These are phyloP conservation scores for Camponotus vicinus DNA, from an alignment of 1,140 invertebrate species.

Conservation along the genomic window DNA sequence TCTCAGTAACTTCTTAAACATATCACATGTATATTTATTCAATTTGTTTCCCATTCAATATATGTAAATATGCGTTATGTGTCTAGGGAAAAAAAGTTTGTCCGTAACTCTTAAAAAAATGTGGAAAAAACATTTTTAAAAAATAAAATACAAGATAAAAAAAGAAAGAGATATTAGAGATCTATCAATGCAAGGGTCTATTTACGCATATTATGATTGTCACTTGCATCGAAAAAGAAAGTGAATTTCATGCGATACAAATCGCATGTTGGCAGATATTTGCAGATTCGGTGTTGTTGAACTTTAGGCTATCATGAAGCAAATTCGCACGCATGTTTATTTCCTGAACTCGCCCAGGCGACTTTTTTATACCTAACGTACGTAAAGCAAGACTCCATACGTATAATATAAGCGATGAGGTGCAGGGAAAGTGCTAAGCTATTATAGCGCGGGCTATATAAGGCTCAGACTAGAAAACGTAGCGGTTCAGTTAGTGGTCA, in stretches of 20 bases:
- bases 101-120: neutral
- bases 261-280: neutral
- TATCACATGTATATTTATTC: too few relatives aligned
- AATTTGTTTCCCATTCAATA: too few relatives aligned
- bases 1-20: too few relatives aligned
- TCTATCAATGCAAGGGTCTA: neutral
- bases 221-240: constrained; percentile 7
- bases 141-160: neutral
- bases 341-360: constrained; percentile 59
- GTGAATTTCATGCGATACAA: neutral
- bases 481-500: constrained; percentile 85
- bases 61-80: neutral
- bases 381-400: constrained; percentile 63
- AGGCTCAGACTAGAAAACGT: constrained; percentile 82
- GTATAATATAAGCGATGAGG: constrained; percentile 80
- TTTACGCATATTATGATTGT: neutral
- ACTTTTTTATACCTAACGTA: constrained; percentile 65
- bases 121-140: neutral
- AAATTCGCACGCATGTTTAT: constrained; percentile 17
- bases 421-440: constrained; percentile 84
- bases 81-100: neutral
- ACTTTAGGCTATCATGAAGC: constrained; percentile 14
- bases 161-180: neutral
- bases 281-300: neutral
- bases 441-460: constrained; percentile 84